These are phyloP conservation scores for Mythimna ferrago DNA, from an alignment of 2,888 invertebrate genomes.

Conservation along the genomic window DNA sequence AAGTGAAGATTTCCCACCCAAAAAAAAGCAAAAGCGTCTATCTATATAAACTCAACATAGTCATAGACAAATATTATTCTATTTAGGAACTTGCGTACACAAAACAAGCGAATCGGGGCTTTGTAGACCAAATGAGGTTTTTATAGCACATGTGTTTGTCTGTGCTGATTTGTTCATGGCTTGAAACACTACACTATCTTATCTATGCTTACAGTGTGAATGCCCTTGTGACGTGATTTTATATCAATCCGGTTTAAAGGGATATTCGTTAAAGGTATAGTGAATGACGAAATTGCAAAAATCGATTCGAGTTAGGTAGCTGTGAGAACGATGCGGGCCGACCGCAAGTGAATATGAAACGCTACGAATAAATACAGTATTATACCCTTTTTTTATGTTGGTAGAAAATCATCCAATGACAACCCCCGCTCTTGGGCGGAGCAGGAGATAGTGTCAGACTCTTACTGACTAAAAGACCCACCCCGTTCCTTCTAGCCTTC, in stretches of 20 bases:
- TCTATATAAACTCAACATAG: slow-evolving; percentile 25
- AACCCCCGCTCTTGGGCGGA: no score
- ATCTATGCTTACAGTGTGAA: slow-evolving; percentile 19
- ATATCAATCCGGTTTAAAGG: slow-evolving; percentile 15
- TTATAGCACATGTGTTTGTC: slow-evolving; percentile 39
- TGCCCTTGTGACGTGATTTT: slow-evolving; percentile 46
- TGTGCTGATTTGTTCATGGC: slow-evolving; percentile 18
- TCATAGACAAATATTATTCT: slow-evolving; percentile 39
- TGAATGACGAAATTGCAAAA: slow-evolving; percentile 15
- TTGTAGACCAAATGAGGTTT: slow-evolving; percentile 30
- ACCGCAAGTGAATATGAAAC: no score
- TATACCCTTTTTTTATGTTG: no score
- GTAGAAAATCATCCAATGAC: no score
- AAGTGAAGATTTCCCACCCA: no score
- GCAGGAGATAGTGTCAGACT: no score
- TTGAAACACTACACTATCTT: slow-evolving; percentile 54
- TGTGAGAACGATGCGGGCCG: no score
- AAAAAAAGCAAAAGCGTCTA: slow-evolving; percentile 5
- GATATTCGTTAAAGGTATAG: background rate
- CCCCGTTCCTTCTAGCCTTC: no score
- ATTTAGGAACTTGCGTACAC: slow-evolving; percentile 33
- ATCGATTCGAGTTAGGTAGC: slow-evolving; percentile 4
- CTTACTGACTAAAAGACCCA: no score
- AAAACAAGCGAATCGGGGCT: slow-evolving; percentile 22
- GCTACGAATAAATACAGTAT: background rate